Evolutionary conservation across 2,113 vertebrate genomes (phyloP).

Genomic region (Engystomops pustulosus): DNA sequence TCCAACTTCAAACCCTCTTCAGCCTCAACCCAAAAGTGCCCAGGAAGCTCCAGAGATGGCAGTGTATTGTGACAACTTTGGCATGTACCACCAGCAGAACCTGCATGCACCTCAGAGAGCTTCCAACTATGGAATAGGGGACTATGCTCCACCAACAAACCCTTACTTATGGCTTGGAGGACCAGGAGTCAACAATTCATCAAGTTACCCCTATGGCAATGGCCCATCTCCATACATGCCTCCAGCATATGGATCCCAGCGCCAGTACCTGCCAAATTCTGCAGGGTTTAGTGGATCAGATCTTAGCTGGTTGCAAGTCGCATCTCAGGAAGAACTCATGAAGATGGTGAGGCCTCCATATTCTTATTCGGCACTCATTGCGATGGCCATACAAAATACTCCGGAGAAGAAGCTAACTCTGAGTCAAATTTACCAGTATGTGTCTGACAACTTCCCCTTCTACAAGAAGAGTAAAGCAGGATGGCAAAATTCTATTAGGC

Average conservation of each 20-base stretch:
- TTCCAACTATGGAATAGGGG: slow-evolving; percentile 80
- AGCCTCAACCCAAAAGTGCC: slow-evolving; percentile 74
- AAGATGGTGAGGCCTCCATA: slow-evolving; percentile 94
- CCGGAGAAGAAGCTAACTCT: slow-evolving; percentile 93
- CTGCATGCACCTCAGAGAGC: slow-evolving; percentile 74
- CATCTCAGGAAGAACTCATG: slow-evolving; percentile 93
- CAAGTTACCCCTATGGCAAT: slow-evolving; percentile 82
- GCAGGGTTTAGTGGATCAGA: slow-evolving; percentile 79
- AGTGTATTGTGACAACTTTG: slow-evolving; percentile 88
- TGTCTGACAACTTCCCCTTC: slow-evolving; percentile 95
- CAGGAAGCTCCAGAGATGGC: slow-evolving; percentile 84
- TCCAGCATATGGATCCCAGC: slow-evolving; percentile 81
- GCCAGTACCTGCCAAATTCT: slow-evolving; percentile 79
- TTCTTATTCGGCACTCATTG: slow-evolving; percentile 96
- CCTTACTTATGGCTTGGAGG: slow-evolving; percentile 91
- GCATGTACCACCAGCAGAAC: slow-evolving; percentile 77
- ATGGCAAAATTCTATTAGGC: slow-evolving; percentile 93
- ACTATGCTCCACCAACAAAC: slow-evolving; percentile 83
- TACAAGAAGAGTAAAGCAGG: slow-evolving; percentile 97
- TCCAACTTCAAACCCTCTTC: slow-evolving; percentile 74
- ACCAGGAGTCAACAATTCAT: slow-evolving; percentile 75
- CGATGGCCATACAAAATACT: slow-evolving; percentile 97
- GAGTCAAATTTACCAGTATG: slow-evolving; percentile 96
- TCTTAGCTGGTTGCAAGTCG: slow-evolving; percentile 90
- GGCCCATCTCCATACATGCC: slow-evolving; percentile 77